Evolutionary conservation across 2,113 vertebrate genomes (phyloP).

Genomic region (Piaya cayana): DNA sequence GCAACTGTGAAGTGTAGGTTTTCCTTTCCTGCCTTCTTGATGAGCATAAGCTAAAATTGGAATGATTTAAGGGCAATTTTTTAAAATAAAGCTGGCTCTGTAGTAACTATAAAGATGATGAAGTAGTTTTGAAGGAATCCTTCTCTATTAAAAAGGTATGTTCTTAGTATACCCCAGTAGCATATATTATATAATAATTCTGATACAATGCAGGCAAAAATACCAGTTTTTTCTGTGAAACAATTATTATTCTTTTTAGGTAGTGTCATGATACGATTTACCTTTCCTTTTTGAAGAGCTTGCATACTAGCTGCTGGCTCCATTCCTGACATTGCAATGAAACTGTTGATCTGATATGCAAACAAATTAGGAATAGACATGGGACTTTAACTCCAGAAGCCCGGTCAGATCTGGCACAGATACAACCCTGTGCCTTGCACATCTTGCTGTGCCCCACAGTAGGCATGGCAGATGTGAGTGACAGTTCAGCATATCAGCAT

Average conservation of each 20-base stretch:
- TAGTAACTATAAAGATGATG: neutral
- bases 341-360: neutral
- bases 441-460: accelerated
- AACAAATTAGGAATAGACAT: neutral
- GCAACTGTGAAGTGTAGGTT: neutral
- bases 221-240: neutral
- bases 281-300: neutral
- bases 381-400: neutral
- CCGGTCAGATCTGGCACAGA: neutral
- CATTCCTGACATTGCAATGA: neutral
- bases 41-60: neutral
- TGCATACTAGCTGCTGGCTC: neutral
- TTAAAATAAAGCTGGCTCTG: neutral
- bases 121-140: neutral
- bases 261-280: neutral
- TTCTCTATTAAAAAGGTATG: neutral
- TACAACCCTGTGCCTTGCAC: neutral
- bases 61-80: neutral
- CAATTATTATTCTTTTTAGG: neutral
- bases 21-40: neutral
- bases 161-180: neutral
- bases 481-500: neutral
- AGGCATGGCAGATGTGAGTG: neutral
- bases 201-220: neutral
- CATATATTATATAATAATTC: neutral